These are phyloP conservation scores for Ypsolopha sequella DNA, from an alignment of 2,888 invertebrate species.

Conservation along the genomic window DNA sequence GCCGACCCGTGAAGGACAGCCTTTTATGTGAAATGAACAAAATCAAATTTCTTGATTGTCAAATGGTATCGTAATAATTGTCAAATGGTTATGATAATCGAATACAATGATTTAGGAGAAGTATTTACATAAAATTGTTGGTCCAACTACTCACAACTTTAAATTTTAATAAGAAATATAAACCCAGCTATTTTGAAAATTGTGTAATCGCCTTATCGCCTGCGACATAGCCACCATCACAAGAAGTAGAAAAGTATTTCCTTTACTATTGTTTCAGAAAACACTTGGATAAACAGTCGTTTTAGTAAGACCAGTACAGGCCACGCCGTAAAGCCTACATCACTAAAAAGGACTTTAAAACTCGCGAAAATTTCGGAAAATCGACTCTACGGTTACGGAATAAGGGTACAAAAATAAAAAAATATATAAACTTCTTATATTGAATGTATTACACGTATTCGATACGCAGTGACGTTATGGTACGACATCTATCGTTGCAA, in stretches of 20 bases:
- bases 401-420: neutral
- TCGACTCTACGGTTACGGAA: neutral
- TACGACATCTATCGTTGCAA: neutral
- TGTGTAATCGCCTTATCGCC: neutral
- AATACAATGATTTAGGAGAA: too few species aligned
- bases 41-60: too few species aligned
- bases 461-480: constrained; percentile 1
- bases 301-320: constrained; percentile 40
- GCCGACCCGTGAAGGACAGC: too few species aligned
- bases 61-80: too few species aligned
- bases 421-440: neutral
- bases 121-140: too few species aligned
- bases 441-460: neutral
- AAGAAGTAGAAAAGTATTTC: constrained; percentile 50
- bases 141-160: too few species aligned
- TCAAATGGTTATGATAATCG: too few species aligned
- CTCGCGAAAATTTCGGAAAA: neutral
- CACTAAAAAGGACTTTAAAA: neutral
- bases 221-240: neutral
- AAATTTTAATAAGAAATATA: too few species aligned
- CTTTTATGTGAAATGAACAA: too few species aligned
- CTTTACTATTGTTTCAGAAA: constrained; percentile 63
- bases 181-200: too few species aligned
- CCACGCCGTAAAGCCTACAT: neutral
- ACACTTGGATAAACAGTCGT: constrained; percentile 61